Percentiles rank a stretch among this genome's conserved stretches.
Evolutionary conservation across 2,113 vertebrate genomes (phyloP).

Genomic region (Calyptomena viridis): DNA sequence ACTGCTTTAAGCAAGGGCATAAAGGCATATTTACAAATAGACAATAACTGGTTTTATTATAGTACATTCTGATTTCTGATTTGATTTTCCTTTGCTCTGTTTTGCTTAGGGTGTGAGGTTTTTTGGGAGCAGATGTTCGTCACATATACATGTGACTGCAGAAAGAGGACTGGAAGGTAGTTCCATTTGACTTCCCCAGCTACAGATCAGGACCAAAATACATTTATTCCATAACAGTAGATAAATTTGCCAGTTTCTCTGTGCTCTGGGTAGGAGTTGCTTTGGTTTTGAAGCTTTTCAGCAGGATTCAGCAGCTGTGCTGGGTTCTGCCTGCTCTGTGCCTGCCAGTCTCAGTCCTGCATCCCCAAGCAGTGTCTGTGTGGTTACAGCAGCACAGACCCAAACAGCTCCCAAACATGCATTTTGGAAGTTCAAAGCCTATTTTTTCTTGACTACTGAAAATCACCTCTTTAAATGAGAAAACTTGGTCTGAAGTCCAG

Average conservation of each 20-base stretch:
- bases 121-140: neutral
- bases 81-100: neutral
- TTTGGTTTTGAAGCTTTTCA: neutral
- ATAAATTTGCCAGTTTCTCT: neutral
- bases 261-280: too few relatives aligned
- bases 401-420: neutral
- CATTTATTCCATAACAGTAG: neutral
- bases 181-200: neutral
- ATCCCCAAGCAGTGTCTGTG: neutral
- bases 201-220: neutral
- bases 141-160: neutral
- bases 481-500: neutral
- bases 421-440: neutral
- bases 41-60: neutral
- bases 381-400: neutral
- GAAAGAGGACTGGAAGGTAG: neutral
- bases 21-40: neutral
- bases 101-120: neutral
- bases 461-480: neutral
- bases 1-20: neutral
- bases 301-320: neutral
- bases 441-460: neutral
- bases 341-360: neutral
- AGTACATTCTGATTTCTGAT: neutral
- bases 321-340: neutral